Evolutionary conservation across 2,797 vertebrate genomes (phyloP), one percentile per base, ranked within the genome.

Genomic region (Lepus townsendii): DNA sequence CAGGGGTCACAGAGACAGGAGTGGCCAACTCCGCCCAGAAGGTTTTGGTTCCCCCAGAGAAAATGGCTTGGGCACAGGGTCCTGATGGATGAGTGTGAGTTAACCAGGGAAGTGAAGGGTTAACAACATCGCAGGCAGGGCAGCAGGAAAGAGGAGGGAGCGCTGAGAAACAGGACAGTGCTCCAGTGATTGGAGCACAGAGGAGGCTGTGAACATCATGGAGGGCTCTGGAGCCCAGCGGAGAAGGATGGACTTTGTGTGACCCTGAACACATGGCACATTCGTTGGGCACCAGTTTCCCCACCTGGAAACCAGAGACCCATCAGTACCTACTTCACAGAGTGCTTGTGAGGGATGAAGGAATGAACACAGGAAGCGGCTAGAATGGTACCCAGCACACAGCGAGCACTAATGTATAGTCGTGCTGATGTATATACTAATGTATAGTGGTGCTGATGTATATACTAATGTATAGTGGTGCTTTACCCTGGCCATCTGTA

Each of bases 1-100:
- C 57, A 76, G 42, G 11, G 72, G 8, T 57, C 30, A 52, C 50
- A 86, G 65, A 90, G 26, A 24, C 63, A 17, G 17, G 50, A 65
- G 62, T 22, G 32, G 77, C 65, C 75, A 62, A 52, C 16, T 90
- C 35, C 57, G 38, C 73, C 65, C n/a, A 4, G n/a, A 50, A 22
- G 65, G 20, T 83, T 80, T 77, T 35, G 26, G 38, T 11, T 73
- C 60, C 27, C 86, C 66, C 26, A 52, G 63, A 93, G 68, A 82
- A 85, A 88, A 57, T 66, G 2, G 47, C 32, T 52, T 62, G 27
- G 24, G 3, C 22, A 52, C 50, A 6, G 47, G 85, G n/a, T 54
- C 27, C 22, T 38, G 17, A 54, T 8, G 11, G 10, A 9, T 38
- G 20, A 13, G 27, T 16, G 66, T 68, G 32, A 42, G 6, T 84